These are phyloP conservation scores for Brevipalpus yothersi DNA, from an alignment of 1,140 invertebrate genomes.

Conservation along the genomic window DNA sequence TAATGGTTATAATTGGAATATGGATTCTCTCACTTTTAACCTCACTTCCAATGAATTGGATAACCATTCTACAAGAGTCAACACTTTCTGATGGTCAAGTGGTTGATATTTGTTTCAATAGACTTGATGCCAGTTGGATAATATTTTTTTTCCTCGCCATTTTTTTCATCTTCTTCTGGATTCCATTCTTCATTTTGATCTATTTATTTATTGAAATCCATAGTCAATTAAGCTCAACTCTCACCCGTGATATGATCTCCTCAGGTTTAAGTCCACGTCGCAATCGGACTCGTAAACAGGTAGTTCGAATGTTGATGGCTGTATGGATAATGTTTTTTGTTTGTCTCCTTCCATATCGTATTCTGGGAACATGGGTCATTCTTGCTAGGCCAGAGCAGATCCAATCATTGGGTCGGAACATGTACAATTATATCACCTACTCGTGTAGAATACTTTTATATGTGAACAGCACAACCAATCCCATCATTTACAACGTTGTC, in stretches of 20 bases:
- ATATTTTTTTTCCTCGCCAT: slow-evolving; percentile 42
- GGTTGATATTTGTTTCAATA: slow-evolving; percentile 44
- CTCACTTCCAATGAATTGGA: slow-evolving; percentile 29
- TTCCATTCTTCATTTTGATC: slow-evolving; percentile 50
- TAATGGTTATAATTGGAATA: slow-evolving; percentile 49
- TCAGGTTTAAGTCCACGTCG: not conserved
- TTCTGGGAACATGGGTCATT: slow-evolving; percentile 59
- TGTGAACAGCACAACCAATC: slow-evolving; percentile 67
- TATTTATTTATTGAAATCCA: slow-evolving; percentile 58
- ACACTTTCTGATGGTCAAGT: slow-evolving; percentile 38
- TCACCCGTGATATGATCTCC: slow-evolving; percentile 1
- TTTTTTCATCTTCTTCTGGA: slow-evolving; percentile 54
- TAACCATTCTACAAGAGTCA: slow-evolving; percentile 31
- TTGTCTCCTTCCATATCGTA: slow-evolving; percentile 59
- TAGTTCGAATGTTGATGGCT: slow-evolving; percentile 63
- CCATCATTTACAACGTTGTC: slow-evolving; percentile 57
- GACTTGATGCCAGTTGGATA: slow-evolving; percentile 41
- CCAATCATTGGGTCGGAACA: slow-evolving; percentile 38
- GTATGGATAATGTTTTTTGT: slow-evolving; percentile 75
- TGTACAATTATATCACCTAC: slow-evolving; percentile 58
- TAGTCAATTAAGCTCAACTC: slow-evolving; percentile 34
- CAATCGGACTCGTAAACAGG: slow-evolving; percentile 20
- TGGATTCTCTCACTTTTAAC: slow-evolving; percentile 60
- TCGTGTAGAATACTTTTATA: slow-evolving; percentile 63
- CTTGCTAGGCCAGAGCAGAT: slow-evolving; percentile 23